phyloP scores from a whole-genome alignment of 2,113 vertebrate species.

The Hippolais icterina region DNA sequence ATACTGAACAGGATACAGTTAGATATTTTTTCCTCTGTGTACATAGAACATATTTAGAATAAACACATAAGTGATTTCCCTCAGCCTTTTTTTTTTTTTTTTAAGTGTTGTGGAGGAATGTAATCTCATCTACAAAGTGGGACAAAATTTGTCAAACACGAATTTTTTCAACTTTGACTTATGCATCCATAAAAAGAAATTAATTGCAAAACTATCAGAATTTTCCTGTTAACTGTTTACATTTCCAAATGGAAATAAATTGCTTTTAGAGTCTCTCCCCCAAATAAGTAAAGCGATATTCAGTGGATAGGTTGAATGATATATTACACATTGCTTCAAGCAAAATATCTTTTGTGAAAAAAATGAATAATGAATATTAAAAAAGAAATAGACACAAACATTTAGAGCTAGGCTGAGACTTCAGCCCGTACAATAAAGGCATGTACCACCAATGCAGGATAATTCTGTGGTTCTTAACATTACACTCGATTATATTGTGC shows the following conservation, averaged over 20 bases:
- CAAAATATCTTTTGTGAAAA: background rate
- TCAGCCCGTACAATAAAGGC: background rate
- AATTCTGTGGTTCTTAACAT: constrained; percentile 19
- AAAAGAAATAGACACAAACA: background rate
- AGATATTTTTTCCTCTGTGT: background rate
- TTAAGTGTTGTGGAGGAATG: background rate
- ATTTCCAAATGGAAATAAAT: background rate
- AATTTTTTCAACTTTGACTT: background rate
- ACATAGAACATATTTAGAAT: background rate
- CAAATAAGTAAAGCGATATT: background rate
- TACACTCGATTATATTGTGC: background rate
- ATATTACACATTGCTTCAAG: background rate
- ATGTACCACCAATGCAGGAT: background rate
- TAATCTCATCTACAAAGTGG: background rate
- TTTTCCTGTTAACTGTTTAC: background rate
- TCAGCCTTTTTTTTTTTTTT: background rate
- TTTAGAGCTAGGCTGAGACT: background rate
- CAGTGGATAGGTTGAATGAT: background rate
- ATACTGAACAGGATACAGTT: background rate
- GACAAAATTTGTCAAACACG: background rate
- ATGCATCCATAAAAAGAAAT: background rate
- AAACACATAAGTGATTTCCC: background rate
- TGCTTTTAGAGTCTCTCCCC: background rate
- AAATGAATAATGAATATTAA: background rate
- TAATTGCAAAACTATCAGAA: background rate